A percentile compares a stretch with the other conserved stretches of the same genome.
phyloP scores from a whole-genome alignment of 1,140 invertebrate species.

The Drosophila persimilis region DNA sequence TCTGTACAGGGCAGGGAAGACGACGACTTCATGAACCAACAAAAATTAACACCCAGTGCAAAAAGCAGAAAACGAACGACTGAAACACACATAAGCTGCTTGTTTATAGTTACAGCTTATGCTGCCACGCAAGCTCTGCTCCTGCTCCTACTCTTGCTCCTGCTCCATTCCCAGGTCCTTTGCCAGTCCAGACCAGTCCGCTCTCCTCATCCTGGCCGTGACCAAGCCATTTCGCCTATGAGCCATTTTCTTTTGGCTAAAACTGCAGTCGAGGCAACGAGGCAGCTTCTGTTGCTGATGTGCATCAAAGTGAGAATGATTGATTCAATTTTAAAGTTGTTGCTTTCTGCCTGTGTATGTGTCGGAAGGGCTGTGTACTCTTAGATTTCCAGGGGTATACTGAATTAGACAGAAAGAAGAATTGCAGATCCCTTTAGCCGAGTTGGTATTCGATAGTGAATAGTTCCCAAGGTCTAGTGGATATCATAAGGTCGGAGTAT shows the following conservation, averaged over 20 bases:
- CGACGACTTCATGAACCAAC: slow-evolving; percentile 79
- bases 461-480: too few relatives aligned
- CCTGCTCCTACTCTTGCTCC: background rate
- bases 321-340: slow-evolving; percentile 83
- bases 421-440: too few relatives aligned
- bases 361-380: background rate
- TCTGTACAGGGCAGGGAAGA: slow-evolving; percentile 15
- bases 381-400: too few relatives aligned
- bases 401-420: too few relatives aligned
- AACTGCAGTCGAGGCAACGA: slow-evolving; percentile 69
- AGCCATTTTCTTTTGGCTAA: slow-evolving; percentile 69
- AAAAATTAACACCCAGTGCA: slow-evolving; percentile 79
- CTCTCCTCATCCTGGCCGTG: slow-evolving; percentile 12
- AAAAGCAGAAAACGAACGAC: slow-evolving; percentile 69
- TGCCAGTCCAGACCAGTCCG: too few relatives aligned
- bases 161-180: too few relatives aligned
- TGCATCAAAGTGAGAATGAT: slow-evolving; percentile 83
- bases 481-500: too few relatives aligned
- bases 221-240: slow-evolving; percentile 50
- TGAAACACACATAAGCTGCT: slow-evolving; percentile 80
- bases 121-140: slow-evolving; percentile 54
- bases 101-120: slow-evolving; percentile 82
- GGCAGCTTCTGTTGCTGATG: slow-evolving; percentile 80
- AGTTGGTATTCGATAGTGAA: too few relatives aligned
- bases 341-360: slow-evolving; percentile 17